phyloP scores from a whole-genome alignment of 2,797 vertebrate species.

The Sebastes nivosus region DNA sequence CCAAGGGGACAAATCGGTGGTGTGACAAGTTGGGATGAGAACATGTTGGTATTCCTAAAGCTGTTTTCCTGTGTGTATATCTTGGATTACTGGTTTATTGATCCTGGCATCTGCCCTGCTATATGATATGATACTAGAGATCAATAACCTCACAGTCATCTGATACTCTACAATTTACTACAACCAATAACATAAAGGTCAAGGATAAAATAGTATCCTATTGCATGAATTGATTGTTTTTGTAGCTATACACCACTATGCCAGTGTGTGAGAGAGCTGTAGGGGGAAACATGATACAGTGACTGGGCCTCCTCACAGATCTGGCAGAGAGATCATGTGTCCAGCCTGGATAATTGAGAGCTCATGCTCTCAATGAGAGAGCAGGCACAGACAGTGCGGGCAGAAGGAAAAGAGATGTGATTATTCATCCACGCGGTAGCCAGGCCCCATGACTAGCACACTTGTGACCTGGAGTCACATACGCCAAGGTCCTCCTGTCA shows the following conservation, averaged over 20 bases:
- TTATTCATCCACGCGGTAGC: slow-evolving; percentile 30
- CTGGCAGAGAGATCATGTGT: slow-evolving; percentile 56
- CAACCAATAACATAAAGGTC: slow-evolving; percentile 14
- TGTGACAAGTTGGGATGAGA: no score
- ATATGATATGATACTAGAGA: slow-evolving; percentile 2
- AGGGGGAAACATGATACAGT: slow-evolving; percentile 47
- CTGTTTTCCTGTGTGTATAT: neutral
- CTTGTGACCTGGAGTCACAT: slow-evolving; percentile 59
- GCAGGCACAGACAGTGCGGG: neutral
- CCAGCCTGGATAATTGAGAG: slow-evolving; percentile 61
- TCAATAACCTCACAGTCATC: slow-evolving; percentile 24
- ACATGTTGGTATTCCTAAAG: neutral
- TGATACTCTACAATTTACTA: slow-evolving; percentile 39
- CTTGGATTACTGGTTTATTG: slow-evolving; percentile 6
- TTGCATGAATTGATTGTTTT: slow-evolving; percentile 46
- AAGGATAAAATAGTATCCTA: slow-evolving; percentile 12
- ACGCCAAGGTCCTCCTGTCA: neutral
- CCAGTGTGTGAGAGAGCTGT: neutral
- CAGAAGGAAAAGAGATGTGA: slow-evolving; percentile 14
- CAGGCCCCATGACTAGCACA: slow-evolving; percentile 59
- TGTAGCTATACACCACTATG: neutral
- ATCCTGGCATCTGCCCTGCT: slow-evolving; percentile 9
- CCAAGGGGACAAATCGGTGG: accelerated
- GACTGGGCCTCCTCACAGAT: slow-evolving; percentile 37
- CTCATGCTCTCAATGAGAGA: slow-evolving; percentile 52